Conservation (phyloP, 2,797 vertebrate genomes). For the Paratrypauchen microcephalus region DNA sequence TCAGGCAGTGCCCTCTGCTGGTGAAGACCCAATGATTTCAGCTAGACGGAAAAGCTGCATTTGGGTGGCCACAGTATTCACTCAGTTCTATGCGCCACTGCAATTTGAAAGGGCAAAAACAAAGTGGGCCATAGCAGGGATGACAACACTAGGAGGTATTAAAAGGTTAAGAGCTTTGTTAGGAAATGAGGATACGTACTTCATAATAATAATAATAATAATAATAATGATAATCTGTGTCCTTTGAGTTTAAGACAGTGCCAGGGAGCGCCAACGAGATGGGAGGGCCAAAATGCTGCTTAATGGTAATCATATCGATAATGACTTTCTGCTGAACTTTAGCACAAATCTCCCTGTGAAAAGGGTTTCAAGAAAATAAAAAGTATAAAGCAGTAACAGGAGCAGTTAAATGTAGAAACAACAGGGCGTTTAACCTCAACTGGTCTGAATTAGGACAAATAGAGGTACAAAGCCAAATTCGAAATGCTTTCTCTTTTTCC, state of each 20-base stretch:
- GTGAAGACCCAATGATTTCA: conserved; percentile 11
- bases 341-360: conserved; percentile 43
- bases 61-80: conserved; percentile 19
- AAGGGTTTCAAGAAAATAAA: conserved; percentile 22
- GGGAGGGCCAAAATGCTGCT: conserved; percentile 29
- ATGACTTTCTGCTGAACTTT: conserved; percentile 49
- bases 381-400: conserved; percentile 70
- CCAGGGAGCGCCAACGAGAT: conserved; percentile 20
- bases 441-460: conserved; percentile 32
- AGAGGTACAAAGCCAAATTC: conserved; percentile 57
- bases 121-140: conserved; percentile 12
- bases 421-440: conserved; percentile 53
- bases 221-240: conserved; percentile 16
- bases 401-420: conserved; percentile 68
- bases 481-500: conserved; percentile 54
- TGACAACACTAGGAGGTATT: conserved; percentile 16
- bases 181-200: conserved; percentile 24
- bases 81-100: conserved; percentile 14
- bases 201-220: conserved; percentile 24
- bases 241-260: conserved; percentile 25
- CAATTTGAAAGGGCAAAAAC: conserved; percentile 32
- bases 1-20: conserved; percentile 63
- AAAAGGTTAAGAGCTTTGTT: conserved; percentile 25
- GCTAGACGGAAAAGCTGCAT: conserved; percentile 8
- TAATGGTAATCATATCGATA: conserved; percentile 30